Evolutionary conservation across 2,113 vertebrate genomes (phyloP).

Genomic region (Bettongia penicillata): DNA sequence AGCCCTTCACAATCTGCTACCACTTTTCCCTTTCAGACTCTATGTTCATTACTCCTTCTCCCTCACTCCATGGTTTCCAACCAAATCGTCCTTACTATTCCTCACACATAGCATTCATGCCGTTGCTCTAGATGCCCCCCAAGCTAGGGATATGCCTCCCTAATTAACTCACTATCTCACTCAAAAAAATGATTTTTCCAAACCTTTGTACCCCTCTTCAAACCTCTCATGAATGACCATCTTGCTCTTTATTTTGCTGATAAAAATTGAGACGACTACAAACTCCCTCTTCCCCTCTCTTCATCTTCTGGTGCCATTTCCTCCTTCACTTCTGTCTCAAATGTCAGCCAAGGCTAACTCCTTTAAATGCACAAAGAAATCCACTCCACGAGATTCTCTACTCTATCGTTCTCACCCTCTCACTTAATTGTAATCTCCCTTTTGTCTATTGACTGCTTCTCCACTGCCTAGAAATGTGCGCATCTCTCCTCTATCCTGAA

Average conservation of each 20-base stretch:
- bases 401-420: not conserved
- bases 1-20: not conserved
- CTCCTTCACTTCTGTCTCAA: not conserved
- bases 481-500: not conserved
- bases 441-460: not conserved
- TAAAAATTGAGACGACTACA: not conserved
- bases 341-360: not conserved
- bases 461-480: not conserved
- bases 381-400: too few relatives aligned
- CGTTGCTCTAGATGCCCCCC: not conserved
- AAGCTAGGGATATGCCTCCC: not conserved
- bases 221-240: not conserved
- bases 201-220: not conserved
- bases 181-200: not conserved
- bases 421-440: not conserved
- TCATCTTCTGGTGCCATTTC: not conserved
- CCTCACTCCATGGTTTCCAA: not conserved
- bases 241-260: not conserved
- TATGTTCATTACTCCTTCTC: not conserved
- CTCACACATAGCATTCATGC: not conserved
- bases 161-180: not conserved
- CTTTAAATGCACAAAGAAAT: not conserved
- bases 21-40: not conserved
- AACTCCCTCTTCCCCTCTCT: not conserved
- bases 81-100: not conserved